Conservation (phyloP, 35 echinoderm and acorn worm species). For the Ptychodera flava region DNA sequence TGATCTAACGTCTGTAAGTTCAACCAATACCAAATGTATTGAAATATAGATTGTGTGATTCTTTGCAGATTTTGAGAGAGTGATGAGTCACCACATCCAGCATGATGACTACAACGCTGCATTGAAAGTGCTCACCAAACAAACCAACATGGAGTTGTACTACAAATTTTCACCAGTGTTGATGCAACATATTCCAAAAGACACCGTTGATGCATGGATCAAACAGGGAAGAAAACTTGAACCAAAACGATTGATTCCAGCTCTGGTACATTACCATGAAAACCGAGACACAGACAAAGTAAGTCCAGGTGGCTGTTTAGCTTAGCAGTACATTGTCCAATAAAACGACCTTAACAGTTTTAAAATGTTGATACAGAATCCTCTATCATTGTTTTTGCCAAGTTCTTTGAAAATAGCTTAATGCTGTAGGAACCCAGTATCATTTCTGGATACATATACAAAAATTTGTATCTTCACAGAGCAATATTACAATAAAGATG, state of each 20-base stretch:
- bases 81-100: conserved; percentile 96
- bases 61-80: conserved; percentile 79
- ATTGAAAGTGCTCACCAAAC: conserved; percentile 71
- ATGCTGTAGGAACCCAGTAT: no score
- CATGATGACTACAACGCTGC: conserved; percentile 69
- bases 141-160: conserved; percentile 53
- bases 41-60: background rate
- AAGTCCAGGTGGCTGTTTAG: no score
- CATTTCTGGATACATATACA: no score
- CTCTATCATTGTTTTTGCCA: no score
- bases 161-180: conserved; percentile 97
- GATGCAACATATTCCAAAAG: conserved; percentile 97
- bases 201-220: conserved; percentile 80
- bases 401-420: no score
- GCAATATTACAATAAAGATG: no score
- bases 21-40: no score
- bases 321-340: no score
- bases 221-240: conserved; percentile 54
- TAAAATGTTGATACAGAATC: no score
- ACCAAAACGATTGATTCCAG: conserved; percentile 82
- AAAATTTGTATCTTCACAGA: no score
- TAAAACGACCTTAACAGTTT: no score
- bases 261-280: conserved; percentile 85
- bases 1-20: no score
- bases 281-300: background rate